Evolutionary conservation across 2,888 invertebrate species (phyloP).

Genomic region (Dicranocentrus wangi): DNA sequence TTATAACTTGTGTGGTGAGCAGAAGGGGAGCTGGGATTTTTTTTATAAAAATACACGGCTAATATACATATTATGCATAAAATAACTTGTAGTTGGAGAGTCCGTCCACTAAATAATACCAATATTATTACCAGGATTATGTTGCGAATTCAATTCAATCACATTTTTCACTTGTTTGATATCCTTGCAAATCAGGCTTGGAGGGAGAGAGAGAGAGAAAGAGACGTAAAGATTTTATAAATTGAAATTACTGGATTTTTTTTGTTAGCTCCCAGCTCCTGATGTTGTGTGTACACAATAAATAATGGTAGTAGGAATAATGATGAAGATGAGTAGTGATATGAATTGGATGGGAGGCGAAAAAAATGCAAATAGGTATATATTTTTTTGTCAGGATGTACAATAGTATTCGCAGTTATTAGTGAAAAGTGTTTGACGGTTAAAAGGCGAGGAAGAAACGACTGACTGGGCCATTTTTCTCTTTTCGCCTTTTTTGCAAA

Average conservation of each 20-base stretch:
- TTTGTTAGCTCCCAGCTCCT: not conserved
- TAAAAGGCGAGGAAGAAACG: conserved; percentile 20
- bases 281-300: too few species aligned
- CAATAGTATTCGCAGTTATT: not conserved
- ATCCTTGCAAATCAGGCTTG: conserved; percentile 47
- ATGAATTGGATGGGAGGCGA: not conserved
- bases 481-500: conserved; percentile 20
- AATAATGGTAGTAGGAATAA: not conserved
- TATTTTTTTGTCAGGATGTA: conserved; percentile 22
- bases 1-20: too few species aligned
- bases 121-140: not conserved
- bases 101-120: too few species aligned
- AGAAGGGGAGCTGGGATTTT: too few species aligned
- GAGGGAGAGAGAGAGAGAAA: not conserved
- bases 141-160: conserved; percentile 37
- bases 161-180: conserved; percentile 42
- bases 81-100: too few species aligned
- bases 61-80: too few species aligned
- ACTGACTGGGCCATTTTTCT: conserved; percentile 13
- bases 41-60: too few species aligned
- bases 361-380: conserved; percentile 30
- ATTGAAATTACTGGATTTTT: conserved; percentile 52
- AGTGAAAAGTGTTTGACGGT: not conserved
- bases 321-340: not conserved
- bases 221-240: conserved; percentile 9